Conservation (phyloP, 2,797 vertebrate genomes). For the Sebastiscus tertius region DNA sequence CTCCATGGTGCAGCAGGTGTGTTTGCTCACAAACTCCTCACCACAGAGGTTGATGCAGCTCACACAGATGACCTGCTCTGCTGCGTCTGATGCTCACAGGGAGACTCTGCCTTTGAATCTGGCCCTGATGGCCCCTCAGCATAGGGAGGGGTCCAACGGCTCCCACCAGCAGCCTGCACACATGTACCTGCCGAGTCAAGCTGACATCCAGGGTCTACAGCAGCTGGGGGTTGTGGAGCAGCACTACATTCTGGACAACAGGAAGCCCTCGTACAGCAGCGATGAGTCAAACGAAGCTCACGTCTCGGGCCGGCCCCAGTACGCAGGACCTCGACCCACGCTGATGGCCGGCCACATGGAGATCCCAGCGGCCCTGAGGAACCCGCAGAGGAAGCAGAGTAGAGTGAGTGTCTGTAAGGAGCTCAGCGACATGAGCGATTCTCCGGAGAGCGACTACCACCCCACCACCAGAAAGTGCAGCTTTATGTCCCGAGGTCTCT, state of each 20-base stretch:
- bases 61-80: slow-evolving; percentile 71
- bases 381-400: slow-evolving; percentile 80
- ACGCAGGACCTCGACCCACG: slow-evolving; percentile 61
- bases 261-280: slow-evolving; percentile 78
- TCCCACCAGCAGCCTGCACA: slow-evolving; percentile 70
- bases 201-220: slow-evolving; percentile 74
- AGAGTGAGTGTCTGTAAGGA: slow-evolving; percentile 82
- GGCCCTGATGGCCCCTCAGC: slow-evolving; percentile 41
- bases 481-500: slow-evolving; percentile 88
- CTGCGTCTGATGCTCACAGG: slow-evolving; percentile 61
- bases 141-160: slow-evolving; percentile 25
- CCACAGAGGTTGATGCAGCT: slow-evolving; percentile 81
- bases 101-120: slow-evolving; percentile 61
- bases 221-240: slow-evolving; percentile 50
- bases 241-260: slow-evolving; percentile 54
- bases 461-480: slow-evolving; percentile 86
- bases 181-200: slow-evolving; percentile 43
- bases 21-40: slow-evolving; percentile 78
- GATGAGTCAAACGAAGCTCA: slow-evolving; percentile 77
- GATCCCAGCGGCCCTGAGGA: slow-evolving; percentile 70
- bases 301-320: slow-evolving; percentile 46
- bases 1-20: slow-evolving; percentile 83
- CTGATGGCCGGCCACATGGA: slow-evolving; percentile 77
- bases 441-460: slow-evolving; percentile 82
- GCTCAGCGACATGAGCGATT: slow-evolving; percentile 82